A percentile compares a stretch with the other conserved stretches of the same genome.
These are phyloP conservation scores for Oligia strigilis DNA, from an alignment of 2,888 invertebrate genomes.

Conservation along the genomic window DNA sequence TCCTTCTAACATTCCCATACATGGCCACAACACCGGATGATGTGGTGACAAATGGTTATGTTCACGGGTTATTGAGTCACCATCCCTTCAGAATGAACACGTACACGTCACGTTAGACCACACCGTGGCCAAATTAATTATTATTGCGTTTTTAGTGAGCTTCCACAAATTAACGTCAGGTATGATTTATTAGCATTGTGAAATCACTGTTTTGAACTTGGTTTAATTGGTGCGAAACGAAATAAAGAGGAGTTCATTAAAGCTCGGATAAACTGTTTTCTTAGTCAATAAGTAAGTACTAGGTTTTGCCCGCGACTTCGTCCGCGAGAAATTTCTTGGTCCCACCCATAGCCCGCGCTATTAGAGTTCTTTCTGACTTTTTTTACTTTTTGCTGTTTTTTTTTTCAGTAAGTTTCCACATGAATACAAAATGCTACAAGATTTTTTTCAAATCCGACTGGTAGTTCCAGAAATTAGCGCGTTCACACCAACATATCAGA, in stretches of 20 bases:
- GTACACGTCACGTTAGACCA: slow-evolving; percentile 80
- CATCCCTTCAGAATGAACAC: slow-evolving; percentile 81
- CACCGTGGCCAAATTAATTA: slow-evolving; percentile 78
- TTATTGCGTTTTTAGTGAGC: slow-evolving; percentile 63
- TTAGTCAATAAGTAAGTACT: neutral
- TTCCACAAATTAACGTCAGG: slow-evolving; percentile 59
- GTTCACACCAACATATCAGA: neutral
- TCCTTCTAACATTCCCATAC: slow-evolving; percentile 13
- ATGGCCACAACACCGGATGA: slow-evolving; percentile 84
- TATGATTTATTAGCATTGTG: slow-evolving; percentile 68
- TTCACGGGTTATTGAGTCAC: slow-evolving; percentile 86
- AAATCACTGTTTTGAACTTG: slow-evolving; percentile 25
- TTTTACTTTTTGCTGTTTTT: too few relatives aligned
- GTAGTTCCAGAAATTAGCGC: neutral
- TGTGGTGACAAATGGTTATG: slow-evolving; percentile 85
- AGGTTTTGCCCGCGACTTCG: neutral
- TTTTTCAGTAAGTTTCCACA: neutral
- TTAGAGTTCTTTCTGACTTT: too few relatives aligned
- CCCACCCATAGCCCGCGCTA: neutral
- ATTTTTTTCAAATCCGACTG: neutral
- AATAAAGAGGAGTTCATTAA: neutral
- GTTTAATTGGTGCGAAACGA: slow-evolving; percentile 34
- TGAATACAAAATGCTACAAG: neutral
- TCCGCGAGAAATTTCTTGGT: neutral
- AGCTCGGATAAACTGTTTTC: neutral